Evolutionary conservation across 2,888 invertebrate species (phyloP), one percentile per base, ranked within the genome.

Genomic region (Athripsodes cinereus): DNA sequence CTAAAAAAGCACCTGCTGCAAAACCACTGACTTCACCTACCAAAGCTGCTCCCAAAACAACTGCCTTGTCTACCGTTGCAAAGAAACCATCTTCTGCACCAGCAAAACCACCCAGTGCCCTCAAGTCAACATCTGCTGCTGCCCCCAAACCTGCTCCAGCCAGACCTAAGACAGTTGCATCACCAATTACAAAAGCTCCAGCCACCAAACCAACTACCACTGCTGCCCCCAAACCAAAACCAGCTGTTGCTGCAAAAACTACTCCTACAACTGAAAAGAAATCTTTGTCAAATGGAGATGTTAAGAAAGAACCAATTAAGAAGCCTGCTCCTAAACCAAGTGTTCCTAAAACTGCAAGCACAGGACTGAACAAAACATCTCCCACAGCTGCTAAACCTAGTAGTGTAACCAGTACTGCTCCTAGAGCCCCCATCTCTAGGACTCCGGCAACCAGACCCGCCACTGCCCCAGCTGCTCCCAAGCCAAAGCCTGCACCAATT

Each of bases 201-300:
- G 71, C 68, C 35, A 65, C 69, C 11, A 67, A 68, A 31, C 66
- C 67, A 3, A 49, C 66, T 5, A 62, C 67, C 2, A 68, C 68
- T 56, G 66, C 67, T 21, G 69, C 69, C 54, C 67, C 68, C 6
- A 65, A 68, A 26, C 65, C 56, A 8, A 47, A 58, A 5, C 48
- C 62, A 13, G 47, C 61, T 35, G 52, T 63, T 26, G 46, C 57
- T 13, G 50, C 62, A 11, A 52, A 65, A 22, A 56, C 58, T 8
- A 52, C 57, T 50, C 18, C 63, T 19, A 34, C 66, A 31, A 40
- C 67, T 0, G 81, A 81, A 22, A 81, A 76, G 67, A 82, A 82
- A 67, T 75, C 82, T 0, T 68, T 80, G 8, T 67, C 77, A 1
- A 84, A 83, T 66, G 84, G 83, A 11, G 84, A 84, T 52, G 73